Percentiles rank a stretch among this genome's conserved stretches.
Conservation (phyloP, 2,113 vertebrate genomes). For the Haplochromis vanheusdeni region DNA sequence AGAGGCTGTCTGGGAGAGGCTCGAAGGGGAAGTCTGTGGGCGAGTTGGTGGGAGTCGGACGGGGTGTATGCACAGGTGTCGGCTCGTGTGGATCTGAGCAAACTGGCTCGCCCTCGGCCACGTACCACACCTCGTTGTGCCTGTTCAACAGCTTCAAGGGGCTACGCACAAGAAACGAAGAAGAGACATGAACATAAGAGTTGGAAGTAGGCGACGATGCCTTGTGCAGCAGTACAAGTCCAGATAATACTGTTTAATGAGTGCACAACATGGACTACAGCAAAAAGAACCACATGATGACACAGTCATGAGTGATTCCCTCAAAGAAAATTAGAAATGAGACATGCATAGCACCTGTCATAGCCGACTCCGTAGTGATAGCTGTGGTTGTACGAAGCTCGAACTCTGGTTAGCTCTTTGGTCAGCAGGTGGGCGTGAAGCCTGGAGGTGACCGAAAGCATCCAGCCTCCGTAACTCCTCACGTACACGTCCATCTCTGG, state of each 20-base stretch:
- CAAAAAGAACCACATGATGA: background rate
- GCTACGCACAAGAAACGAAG: conserved; percentile 39
- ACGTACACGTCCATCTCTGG: conserved; percentile 73
- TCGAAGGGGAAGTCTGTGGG: background rate
- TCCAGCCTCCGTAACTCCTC: conserved; percentile 75
- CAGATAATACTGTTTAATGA: background rate
- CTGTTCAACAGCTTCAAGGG: conserved; percentile 72
- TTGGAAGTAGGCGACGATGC: fast-evolving
- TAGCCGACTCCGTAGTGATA: conserved; percentile 72
- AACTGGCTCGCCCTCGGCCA: conserved; percentile 56
- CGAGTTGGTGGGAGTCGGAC: background rate
- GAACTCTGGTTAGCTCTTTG: conserved; percentile 59
- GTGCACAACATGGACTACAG: background rate
- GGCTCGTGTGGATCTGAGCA: conserved; percentile 52
- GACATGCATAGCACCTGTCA: conserved; percentile 50
- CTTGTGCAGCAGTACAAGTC: background rate
- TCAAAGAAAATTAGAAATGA: background rate
- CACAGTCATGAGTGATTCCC: background rate
- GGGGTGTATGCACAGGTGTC: conserved; percentile 35
- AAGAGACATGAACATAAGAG: background rate
- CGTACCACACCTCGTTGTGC: conserved; percentile 77
- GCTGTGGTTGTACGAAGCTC: conserved; percentile 60
- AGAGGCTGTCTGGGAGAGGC: background rate
- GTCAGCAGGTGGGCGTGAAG: conserved; percentile 67
- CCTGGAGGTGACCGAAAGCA: conserved; percentile 72